Evolutionary conservation across 2,113 vertebrate species (phyloP).

Genomic region (Lampris megalopsis): DNA sequence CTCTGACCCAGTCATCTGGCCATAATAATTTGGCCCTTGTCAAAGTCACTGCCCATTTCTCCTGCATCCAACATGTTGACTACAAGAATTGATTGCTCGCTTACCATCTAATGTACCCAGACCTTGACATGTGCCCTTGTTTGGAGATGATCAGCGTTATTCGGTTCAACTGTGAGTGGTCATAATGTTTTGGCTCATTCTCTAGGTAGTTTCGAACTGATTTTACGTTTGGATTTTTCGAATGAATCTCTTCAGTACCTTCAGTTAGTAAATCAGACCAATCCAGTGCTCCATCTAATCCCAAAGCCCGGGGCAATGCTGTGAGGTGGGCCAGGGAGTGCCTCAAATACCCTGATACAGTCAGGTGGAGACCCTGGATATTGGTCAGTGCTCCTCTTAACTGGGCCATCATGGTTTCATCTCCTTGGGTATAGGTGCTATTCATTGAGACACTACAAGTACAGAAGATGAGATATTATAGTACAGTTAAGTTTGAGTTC

Average conservation of each 20-base stretch:
- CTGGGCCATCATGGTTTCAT: constrained; percentile 60
- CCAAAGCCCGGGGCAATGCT: constrained; percentile 74
- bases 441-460: constrained; percentile 76
- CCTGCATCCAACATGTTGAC: too few species aligned
- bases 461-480: constrained; percentile 18
- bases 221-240: not conserved
- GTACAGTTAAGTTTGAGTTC: too few species aligned
- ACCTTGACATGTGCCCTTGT: too few species aligned
- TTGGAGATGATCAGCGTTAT: too few species aligned
- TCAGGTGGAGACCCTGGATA: constrained; percentile 67
- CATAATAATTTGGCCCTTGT: too few species aligned
- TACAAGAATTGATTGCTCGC: too few species aligned
- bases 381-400: constrained; percentile 68
- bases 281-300: constrained; percentile 77
- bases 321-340: constrained; percentile 76
- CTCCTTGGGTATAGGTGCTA: constrained; percentile 75
- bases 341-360: constrained; percentile 75
- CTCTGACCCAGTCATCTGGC: too few species aligned
- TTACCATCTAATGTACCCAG: too few species aligned
- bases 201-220: too few species aligned
- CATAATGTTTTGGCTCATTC: too few species aligned
- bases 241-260: constrained; percentile 67
- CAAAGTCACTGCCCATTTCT: too few species aligned
- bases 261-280: constrained; percentile 68
- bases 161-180: too few species aligned